phyloP scores from a whole-genome alignment of 1,140 invertebrate genomes.

The Lepidurus packardi region DNA sequence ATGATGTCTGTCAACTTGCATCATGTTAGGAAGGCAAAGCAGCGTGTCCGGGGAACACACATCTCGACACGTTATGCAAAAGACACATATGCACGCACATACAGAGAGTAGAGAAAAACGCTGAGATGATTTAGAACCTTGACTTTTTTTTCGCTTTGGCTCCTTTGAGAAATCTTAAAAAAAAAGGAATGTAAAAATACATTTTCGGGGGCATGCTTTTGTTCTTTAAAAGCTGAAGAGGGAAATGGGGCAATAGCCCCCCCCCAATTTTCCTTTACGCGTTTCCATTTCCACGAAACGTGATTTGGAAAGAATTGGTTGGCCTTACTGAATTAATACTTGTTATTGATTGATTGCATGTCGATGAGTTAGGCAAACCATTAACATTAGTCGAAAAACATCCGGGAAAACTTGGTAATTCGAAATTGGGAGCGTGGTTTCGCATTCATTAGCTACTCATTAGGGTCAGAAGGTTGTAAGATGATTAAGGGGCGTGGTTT shows the following conservation, averaged over 20 bases:
- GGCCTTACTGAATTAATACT: not conserved
- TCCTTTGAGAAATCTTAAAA: no score
- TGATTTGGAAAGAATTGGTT: not conserved
- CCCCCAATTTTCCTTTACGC: no score
- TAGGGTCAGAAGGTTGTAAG: not conserved
- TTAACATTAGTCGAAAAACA: not conserved
- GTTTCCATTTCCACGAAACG: not conserved
- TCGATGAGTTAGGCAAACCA: not conserved
- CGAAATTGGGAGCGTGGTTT: not conserved
- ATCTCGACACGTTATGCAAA: constrained; percentile 18
- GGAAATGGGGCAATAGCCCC: no score
- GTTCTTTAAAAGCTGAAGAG: no score
- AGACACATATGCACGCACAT: not conserved
- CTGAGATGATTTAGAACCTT: not conserved
- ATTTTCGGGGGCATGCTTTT: no score
- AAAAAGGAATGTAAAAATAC: no score
- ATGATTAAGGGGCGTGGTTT: not conserved
- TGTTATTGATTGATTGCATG: constrained; percentile 12
- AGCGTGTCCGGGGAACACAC: not conserved
- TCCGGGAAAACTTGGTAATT: not conserved
- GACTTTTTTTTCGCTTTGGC: no score
- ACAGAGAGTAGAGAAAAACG: not conserved
- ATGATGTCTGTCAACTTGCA: constrained; percentile 14
- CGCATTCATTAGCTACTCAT: constrained; percentile 9
- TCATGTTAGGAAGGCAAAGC: not conserved